Evolutionary conservation across 2,113 vertebrate species (phyloP), one percentile per base, ranked within the genome.

Genomic region (Indicator maculatus): DNA sequence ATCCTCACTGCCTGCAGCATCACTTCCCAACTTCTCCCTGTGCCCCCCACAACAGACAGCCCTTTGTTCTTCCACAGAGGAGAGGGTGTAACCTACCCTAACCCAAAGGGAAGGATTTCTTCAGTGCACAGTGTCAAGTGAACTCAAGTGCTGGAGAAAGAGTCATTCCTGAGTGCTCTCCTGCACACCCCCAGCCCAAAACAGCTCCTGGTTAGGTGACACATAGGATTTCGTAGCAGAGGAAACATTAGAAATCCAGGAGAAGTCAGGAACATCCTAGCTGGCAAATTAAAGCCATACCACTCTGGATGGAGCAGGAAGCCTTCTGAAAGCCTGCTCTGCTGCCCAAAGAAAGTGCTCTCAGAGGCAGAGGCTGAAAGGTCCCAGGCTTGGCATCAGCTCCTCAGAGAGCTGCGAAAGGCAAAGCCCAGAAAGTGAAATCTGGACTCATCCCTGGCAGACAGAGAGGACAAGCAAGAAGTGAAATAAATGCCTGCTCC

Each of bases 271-370:
- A 72, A 83, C 72, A 78, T 76, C 95, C 80, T 73, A 85, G 63
- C 73, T 15, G 80, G 84, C 53, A 94, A 96, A 82, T 91, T 70
- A 89, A 95, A 93, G 84, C 73, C 87, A 71, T 47, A 36, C 81
- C n/a, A 26, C 0, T 16, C 38, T 61, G 6, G 53, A 64, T 9
- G 38, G 1, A 10, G 27, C 82, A 71, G 53, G 21, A 69, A 47
- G 19, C 31, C 83, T 13, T 20, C 45, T 71, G 73, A 91, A 94
- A 95, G 16, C 64, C 47, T 6, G 0, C 18, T 45, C 58, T 86
- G 73, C 16, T 78, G 93, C 69, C 87, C 75, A 12, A 38, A 71
- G 45, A 71, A 76, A 84, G 60, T 9, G 52, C 47, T 77, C 47
- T 21, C 38, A 4, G 52, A 44, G 72, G 60, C 92, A 78, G 66